Conservation (phyloP, 1,140 invertebrate genomes). For the Vollenhovia emeryi region DNA sequence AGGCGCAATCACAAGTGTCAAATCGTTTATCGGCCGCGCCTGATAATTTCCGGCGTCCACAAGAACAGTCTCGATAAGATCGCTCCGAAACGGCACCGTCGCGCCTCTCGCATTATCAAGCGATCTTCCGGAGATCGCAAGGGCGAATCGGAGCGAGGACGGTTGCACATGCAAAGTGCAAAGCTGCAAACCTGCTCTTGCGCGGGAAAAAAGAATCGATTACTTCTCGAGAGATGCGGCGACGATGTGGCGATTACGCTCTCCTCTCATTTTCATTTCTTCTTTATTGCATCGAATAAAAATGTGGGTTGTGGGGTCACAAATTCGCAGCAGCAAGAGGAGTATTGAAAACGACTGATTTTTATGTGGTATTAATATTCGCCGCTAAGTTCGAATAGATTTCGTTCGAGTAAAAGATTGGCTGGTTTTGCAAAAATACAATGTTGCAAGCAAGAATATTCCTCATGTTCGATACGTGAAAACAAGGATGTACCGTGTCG, state of each 20-base stretch:
- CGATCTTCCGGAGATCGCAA: conserved; percentile 53
- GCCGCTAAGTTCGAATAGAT: neutral
- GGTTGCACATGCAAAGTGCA: conserved; percentile 61
- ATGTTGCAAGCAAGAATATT: neutral
- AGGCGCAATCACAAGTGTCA: conserved; percentile 22
- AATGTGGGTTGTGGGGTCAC: neutral
- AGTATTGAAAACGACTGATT: neutral
- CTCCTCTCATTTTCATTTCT: neutral
- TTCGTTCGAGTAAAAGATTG: neutral
- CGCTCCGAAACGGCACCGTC: conserved; percentile 42
- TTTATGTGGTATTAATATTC: neutral
- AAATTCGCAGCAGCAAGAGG: neutral
- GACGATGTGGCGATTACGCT: neutral
- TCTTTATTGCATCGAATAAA: neutral
- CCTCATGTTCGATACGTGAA: neutral
- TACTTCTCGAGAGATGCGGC: neutral
- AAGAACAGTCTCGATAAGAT: neutral
- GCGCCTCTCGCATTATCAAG: conserved; percentile 50
- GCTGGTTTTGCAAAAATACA: neutral
- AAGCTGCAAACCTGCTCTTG: conserved; percentile 60
- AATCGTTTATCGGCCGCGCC: conserved; percentile 11
- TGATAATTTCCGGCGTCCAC: conserved; percentile 34
- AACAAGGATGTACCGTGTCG: neutral
- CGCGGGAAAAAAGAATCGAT: conserved; percentile 4
- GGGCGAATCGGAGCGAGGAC: conserved; percentile 28